Conservation (phyloP, 2,888 invertebrate species). For the Eulithis prunata region DNA sequence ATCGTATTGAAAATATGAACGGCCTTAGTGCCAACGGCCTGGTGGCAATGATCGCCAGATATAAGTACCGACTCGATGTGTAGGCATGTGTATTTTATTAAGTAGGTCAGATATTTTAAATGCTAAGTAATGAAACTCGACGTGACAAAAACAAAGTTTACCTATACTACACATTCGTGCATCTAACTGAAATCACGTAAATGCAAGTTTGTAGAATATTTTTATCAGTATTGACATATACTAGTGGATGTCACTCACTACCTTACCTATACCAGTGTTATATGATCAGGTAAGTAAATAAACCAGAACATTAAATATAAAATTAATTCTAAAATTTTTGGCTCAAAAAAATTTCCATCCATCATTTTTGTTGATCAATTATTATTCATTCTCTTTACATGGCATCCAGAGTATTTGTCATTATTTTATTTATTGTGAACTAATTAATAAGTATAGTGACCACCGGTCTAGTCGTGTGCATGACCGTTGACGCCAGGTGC, state of each 20-base stretch:
- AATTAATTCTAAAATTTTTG: no score
- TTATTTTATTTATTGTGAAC: no score
- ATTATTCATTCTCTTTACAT: no score
- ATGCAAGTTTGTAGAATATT: background rate
- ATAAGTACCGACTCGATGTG: slow-evolving; percentile 27
- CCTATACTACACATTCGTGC: background rate
- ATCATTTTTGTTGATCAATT: no score
- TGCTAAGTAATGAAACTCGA: slow-evolving; percentile 29
- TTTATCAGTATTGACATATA: background rate
- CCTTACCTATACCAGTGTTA: no score
- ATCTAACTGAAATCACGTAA: background rate
- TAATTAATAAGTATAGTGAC: background rate
- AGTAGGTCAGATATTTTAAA: slow-evolving; percentile 50
- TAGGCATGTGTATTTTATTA: slow-evolving; percentile 48
- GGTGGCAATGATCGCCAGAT: slow-evolving; percentile 63
- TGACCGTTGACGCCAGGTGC: slow-evolving; percentile 41
- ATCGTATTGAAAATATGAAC: slow-evolving; percentile 59
- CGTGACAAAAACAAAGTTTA: slow-evolving; percentile 18
- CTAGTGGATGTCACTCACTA: no score
- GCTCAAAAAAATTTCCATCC: no score
- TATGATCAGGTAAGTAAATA: no score
- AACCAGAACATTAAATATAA: no score
- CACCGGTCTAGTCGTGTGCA: slow-evolving; percentile 26
- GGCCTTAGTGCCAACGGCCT: slow-evolving; percentile 64
- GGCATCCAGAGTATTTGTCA: no score